Evolutionary conservation across 2,113 vertebrate genomes (phyloP), one percentile per base, ranked within the genome.

Genomic region (Pluvialis apricaria): DNA sequence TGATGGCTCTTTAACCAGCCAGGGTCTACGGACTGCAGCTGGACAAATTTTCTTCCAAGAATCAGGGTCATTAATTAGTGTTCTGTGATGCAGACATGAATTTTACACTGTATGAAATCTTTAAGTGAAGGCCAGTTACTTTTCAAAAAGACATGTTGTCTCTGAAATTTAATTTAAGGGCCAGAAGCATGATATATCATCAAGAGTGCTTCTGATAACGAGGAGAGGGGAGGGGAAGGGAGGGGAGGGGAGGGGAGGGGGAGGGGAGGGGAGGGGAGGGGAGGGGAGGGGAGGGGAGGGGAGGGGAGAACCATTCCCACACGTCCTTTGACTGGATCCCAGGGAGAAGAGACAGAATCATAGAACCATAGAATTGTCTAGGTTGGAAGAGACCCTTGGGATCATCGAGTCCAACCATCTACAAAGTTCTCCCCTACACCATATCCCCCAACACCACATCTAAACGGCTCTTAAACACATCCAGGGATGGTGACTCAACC

Each of bases 241-340:
- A 47, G 45, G 45, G 9, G 45, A 47, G 19, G 45, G 9, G 45
- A 47, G 45, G 45, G 9, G 19, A 20, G 17, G 45, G 45, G 9
- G 45, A 47, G 19, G 45, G 9, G 45, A 47, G 45, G 45, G 9
- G 42, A 42, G 42, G 13, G 42, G 42, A 42, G 42, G n/a, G n/a
- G n/a, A n/a, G n/a, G n/a, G n/a, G n/a, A n/a, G n/a, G n/a, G 42
- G 42, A 42, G 42, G 13, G 42, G 42, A 42, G 42, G 13, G 42
- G 42, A 42, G 42, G 13, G 42, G 42, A 42, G 42, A 42, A 42
- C 45, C 36, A 13, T 55, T 55, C 20, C 51, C 29, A 18, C 1
- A 5, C 2, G 0, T 32, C 15, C 51, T 55, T 4, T 17, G 20
- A 17, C 36, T 55, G 36, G 36, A 22, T 40, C 1, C 28, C 36